Evolutionary conservation across 2,113 vertebrate genomes (phyloP).

Genomic region (Oryzias celebensis): DNA sequence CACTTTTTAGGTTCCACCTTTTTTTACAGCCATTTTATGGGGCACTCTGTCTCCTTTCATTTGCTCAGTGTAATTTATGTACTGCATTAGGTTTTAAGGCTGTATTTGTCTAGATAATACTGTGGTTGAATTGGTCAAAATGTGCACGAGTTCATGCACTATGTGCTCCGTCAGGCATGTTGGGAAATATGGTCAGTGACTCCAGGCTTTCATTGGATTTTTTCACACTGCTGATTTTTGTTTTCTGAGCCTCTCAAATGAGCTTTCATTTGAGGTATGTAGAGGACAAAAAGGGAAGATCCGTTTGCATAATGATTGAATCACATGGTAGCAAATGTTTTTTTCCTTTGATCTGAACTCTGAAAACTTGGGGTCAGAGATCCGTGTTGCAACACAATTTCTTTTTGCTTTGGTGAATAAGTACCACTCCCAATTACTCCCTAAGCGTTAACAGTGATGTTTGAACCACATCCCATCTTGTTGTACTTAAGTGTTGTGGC

Average conservation of each 20-base stretch:
- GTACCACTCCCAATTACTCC: background rate
- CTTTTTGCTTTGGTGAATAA: background rate
- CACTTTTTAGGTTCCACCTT: slow-evolving; percentile 23
- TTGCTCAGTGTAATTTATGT: background rate
- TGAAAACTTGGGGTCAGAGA: background rate
- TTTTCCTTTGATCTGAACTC: background rate
- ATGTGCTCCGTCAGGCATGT: background rate
- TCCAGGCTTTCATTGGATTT: slow-evolving; percentile 3
- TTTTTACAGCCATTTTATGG: background rate
- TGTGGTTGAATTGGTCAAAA: background rate
- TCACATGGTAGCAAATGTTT: too few species aligned
- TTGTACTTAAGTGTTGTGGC: background rate
- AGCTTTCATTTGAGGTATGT: background rate
- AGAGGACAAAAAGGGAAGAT: background rate
- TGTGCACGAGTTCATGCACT: slow-evolving; percentile 1
- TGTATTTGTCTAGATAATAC: background rate
- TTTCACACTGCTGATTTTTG: slow-evolving; percentile 1
- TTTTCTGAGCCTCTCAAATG: too few species aligned
- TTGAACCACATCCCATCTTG: slow-evolving; percentile 8
- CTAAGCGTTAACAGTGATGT: slow-evolving; percentile 2
- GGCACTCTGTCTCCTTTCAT: background rate
- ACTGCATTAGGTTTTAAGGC: background rate
- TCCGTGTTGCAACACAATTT: slow-evolving; percentile 10
- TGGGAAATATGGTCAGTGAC: slow-evolving; percentile 26
- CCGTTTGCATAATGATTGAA: slow-evolving; percentile 5